Percentiles rank a stretch among this genome's conserved stretches.
These are phyloP conservation scores for human (Homo sapiens) DNA, from an alignment of 2,113 vertebrate species.

Conservation along the genomic window GRCh38 chr5:147027501-147028000, in stretches of 20 bases:
- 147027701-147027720: neutral
- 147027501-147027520: too few relatives aligned
- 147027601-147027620: too few relatives aligned
- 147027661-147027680: neutral
- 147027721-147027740: neutral
- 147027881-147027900: neutral
- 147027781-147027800: neutral
- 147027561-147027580: too few relatives aligned
- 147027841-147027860: neutral
- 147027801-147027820: neutral
- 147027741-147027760: neutral
- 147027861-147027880: neutral
- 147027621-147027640: too few relatives aligned
- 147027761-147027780: neutral
- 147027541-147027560: too few relatives aligned
- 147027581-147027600: too few relatives aligned
- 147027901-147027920: neutral
- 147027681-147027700: neutral
- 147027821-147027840: neutral
- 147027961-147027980: neutral
- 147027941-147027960: neutral
- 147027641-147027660: neutral
- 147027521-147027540: too few relatives aligned
- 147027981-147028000: neutral
- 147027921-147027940: neutral